These are phyloP conservation scores for Syrrhaptes paradoxus DNA, from an alignment of 2,113 vertebrate species.

Conservation along the genomic window DNA sequence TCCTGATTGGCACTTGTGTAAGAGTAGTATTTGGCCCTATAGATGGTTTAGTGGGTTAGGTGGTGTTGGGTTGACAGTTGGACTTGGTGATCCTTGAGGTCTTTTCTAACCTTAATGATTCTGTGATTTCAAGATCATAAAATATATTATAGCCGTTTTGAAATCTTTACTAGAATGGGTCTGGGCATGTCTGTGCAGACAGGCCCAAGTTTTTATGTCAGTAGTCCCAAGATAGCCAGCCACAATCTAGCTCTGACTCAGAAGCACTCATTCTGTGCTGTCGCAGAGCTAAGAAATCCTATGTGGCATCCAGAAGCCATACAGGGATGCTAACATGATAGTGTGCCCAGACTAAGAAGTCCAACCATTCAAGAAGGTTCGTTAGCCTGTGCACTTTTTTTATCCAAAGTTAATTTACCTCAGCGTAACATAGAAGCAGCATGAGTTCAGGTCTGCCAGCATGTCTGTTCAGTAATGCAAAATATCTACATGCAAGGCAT, in stretches of 20 bases:
- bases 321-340: accelerated
- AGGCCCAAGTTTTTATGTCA: background rate
- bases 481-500: background rate
- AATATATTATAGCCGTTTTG: background rate
- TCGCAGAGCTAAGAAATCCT: background rate
- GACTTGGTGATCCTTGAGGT: no score
- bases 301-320: background rate
- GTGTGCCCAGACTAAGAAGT: background rate
- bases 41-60: background rate
- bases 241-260: background rate
- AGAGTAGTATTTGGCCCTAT: background rate
- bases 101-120: no score
- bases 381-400: background rate
- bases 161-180: background rate
- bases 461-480: background rate
- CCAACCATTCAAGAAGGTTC: background rate
- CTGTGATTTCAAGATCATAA: background rate
- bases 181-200: background rate
- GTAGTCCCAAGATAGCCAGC: background rate
- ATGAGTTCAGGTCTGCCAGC: background rate
- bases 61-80: no score
- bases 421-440: accelerated
- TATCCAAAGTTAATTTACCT: background rate
- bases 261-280: background rate
- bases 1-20: background rate